phyloP scores from a whole-genome alignment of 2,113 vertebrate genomes.

The Climacteris rufus region DNA sequence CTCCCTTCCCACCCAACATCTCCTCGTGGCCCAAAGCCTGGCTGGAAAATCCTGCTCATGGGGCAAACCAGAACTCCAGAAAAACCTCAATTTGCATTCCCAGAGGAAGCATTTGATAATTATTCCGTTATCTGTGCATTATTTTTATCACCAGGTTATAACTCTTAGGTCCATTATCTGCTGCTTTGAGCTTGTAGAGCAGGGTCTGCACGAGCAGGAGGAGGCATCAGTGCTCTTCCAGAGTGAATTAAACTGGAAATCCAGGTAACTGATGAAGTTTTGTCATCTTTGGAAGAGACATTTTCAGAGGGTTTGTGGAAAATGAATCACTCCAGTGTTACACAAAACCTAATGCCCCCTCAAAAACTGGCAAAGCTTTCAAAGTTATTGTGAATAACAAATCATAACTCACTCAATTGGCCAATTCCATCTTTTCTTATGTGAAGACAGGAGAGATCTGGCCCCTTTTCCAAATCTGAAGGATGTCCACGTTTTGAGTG shows the following conservation, averaged over 20 bases:
- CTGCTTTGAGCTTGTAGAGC: neutral
- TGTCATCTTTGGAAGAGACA: neutral
- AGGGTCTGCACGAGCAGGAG: neutral
- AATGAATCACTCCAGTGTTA: neutral
- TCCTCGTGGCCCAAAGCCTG: neutral
- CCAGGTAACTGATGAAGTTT: neutral
- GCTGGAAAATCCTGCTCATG: neutral
- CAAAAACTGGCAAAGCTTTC: neutral
- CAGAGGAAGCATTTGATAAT: neutral
- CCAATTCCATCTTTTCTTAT: neutral
- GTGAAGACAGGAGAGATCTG: neutral
- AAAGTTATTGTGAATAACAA: neutral
- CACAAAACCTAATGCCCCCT: neutral
- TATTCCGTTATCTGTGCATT: constrained; percentile 15
- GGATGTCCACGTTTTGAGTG: neutral
- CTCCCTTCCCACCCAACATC: neutral
- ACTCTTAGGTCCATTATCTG: neutral
- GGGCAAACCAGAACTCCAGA: neutral
- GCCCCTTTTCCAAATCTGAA: neutral
- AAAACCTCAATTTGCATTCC: neutral
- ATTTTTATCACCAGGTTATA: neutral
- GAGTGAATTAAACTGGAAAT: constrained; percentile 57
- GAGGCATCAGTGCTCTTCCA: neutral
- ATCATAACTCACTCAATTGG: accelerated
- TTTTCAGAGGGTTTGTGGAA: neutral